A percentile compares a stretch with the other conserved stretches of the same genome.
Evolutionary conservation across 2,797 vertebrate genomes (phyloP).

Genomic region (Alcedo quadribrachys): DNA sequence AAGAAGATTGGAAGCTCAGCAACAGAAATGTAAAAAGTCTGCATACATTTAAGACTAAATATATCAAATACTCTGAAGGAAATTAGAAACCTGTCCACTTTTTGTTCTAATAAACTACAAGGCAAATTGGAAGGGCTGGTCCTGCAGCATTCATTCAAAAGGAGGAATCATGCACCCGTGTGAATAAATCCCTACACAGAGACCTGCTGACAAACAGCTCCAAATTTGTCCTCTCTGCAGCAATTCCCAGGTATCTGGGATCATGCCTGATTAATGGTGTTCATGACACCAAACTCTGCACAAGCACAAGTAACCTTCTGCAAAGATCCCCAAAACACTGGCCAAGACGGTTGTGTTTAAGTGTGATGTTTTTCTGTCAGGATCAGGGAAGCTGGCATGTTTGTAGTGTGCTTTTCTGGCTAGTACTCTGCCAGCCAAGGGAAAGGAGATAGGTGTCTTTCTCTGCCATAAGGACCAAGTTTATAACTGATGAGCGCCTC

Average conservation of each 20-base stretch:
- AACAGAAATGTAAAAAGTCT: not conserved
- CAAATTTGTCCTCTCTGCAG: not conserved
- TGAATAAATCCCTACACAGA: not conserved
- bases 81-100: not conserved
- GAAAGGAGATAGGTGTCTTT: not conserved
- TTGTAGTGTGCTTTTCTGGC: not conserved
- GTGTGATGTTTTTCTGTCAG: not conserved
- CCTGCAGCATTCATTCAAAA: not conserved
- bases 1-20: not conserved
- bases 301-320: not conserved
- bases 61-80: not conserved
- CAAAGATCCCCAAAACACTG: not conserved
- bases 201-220: not conserved
- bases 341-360: not conserved
- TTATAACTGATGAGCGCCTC: not conserved
- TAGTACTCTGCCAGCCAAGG: not conserved
- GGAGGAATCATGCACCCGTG: not conserved
- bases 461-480: not conserved
- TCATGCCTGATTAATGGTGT: not conserved
- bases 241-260: not conserved
- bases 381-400: not conserved
- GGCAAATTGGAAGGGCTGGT: not conserved
- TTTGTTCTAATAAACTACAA: not conserved
- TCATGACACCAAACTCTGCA: not conserved
- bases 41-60: not conserved